phyloP scores from a whole-genome alignment of 2,113 vertebrate genomes.

The Gymnobelideus leadbeateri region DNA sequence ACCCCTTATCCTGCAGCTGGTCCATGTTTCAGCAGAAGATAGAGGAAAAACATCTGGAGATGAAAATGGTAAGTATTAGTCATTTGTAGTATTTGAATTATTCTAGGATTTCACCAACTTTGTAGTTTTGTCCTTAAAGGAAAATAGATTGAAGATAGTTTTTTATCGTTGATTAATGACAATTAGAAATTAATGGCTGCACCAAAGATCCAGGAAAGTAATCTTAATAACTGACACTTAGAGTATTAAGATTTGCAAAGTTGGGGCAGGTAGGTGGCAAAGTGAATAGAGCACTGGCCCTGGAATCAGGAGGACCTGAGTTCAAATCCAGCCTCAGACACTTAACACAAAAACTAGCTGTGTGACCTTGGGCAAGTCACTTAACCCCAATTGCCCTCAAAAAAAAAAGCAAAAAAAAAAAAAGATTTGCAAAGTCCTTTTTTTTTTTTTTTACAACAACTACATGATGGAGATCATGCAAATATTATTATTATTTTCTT shows the following conservation, averaged over 20 bases:
- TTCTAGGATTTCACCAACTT: constrained; percentile 5
- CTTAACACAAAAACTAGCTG: no score
- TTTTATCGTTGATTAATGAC: constrained; percentile 2
- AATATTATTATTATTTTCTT: no score
- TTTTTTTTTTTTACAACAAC: no score
- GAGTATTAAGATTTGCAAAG: not conserved
- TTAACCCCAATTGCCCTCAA: no score
- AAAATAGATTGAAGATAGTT: not conserved
- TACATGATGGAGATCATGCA: no score
- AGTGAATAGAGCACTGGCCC: no score
- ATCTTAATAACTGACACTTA: not conserved
- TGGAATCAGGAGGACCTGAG: no score
- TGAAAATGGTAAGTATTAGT: constrained; percentile 91
- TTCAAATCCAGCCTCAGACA: no score
- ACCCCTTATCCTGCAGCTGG: constrained; percentile 97
- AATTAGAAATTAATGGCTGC: constrained; percentile 31
- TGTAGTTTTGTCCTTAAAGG: constrained; percentile 40
- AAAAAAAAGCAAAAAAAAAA: no score
- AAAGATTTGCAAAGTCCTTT: not conserved
- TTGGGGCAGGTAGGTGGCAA: no score
- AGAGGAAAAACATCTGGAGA: constrained; percentile 91
- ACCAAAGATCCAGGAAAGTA: not conserved
- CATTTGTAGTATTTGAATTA: constrained; percentile 34
- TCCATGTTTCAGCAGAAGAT: constrained; percentile 94
- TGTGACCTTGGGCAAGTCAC: no score